phyloP scores from a whole-genome alignment of 2,797 vertebrate species.

The Leptodactylus fallax region DNA sequence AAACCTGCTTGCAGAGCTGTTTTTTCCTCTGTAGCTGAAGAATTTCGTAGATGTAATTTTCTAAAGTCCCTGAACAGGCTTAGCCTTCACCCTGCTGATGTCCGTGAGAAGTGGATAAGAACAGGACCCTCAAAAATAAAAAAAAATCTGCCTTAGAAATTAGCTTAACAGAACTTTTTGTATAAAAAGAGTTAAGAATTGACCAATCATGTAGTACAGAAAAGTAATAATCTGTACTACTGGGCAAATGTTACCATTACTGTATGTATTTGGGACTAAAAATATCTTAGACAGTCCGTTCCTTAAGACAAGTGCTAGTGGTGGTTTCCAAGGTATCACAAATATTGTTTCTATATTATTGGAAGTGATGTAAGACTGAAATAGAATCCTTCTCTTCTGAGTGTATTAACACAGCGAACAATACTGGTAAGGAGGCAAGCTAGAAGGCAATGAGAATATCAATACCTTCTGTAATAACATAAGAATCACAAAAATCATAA shows the following conservation, averaged over 20 bases:
- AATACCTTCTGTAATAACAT: conserved; percentile 32
- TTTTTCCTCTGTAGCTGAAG: conserved; percentile 5
- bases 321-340: neutral
- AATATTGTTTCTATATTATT: neutral
- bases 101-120: conserved; percentile 14
- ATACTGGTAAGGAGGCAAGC: neutral
- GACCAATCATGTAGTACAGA: too few species aligned
- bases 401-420: neutral
- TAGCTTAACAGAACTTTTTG: neutral
- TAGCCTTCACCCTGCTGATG: conserved; percentile 1
- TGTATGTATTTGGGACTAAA: too few species aligned
- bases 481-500: conserved; percentile 31
- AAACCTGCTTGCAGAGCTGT: conserved; percentile 27
- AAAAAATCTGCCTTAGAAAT: too few species aligned
- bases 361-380: neutral
- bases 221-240: neutral
- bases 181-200: too few species aligned
- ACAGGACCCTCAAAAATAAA: neutral
- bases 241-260: neutral
- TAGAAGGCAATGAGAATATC: neutral
- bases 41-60: conserved; percentile 30
- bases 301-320: neutral
- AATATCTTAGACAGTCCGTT: neutral
- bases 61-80: neutral
- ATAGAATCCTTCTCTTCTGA: neutral